Evolutionary conservation across 2,797 vertebrate genomes (phyloP).

Genomic region (Tauraco hartlaubi): DNA sequence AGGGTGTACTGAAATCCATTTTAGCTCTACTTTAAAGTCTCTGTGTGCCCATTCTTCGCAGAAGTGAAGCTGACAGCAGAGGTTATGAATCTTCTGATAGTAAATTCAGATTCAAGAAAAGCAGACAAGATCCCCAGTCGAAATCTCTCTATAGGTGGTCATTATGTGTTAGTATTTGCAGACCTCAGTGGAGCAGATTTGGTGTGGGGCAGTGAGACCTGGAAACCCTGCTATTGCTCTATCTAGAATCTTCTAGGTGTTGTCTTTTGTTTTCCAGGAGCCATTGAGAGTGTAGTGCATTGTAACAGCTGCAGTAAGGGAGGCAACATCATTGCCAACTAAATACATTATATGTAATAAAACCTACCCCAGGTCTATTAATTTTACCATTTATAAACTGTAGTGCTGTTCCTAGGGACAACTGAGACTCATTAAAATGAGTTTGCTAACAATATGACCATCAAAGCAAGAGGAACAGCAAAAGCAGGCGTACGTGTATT

Average conservation of each 20-base stretch:
- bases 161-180: slow-evolving; percentile 37
- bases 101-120: not conserved
- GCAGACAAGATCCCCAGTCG: slow-evolving; percentile 8
- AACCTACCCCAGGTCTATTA: slow-evolving; percentile 53
- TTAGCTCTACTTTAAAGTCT: slow-evolving; percentile 46
- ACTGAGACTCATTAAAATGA: slow-evolving; percentile 13
- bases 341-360: slow-evolving; percentile 55
- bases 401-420: slow-evolving; percentile 1
- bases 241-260: slow-evolving; percentile 21
- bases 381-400: slow-evolving; percentile 64
- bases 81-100: not conserved
- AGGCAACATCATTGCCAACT: slow-evolving; percentile 31
- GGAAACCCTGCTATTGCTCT: slow-evolving; percentile 42
- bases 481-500: not conserved
- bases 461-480: slow-evolving; percentile 10
- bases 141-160: slow-evolving; percentile 1
- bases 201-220: not conserved
- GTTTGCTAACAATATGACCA: slow-evolving; percentile 16
- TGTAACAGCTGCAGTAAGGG: slow-evolving; percentile 45
- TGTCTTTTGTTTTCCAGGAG: slow-evolving; percentile 62
- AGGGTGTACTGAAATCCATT: slow-evolving; percentile 41
- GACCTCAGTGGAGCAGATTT: slow-evolving; percentile 1
- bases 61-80: slow-evolving; percentile 1
- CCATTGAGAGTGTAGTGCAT: slow-evolving; percentile 48
- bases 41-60: slow-evolving; percentile 23